phyloP scores from a whole-genome alignment of 2,888 invertebrate species.

The Melieria crassipennis region DNA sequence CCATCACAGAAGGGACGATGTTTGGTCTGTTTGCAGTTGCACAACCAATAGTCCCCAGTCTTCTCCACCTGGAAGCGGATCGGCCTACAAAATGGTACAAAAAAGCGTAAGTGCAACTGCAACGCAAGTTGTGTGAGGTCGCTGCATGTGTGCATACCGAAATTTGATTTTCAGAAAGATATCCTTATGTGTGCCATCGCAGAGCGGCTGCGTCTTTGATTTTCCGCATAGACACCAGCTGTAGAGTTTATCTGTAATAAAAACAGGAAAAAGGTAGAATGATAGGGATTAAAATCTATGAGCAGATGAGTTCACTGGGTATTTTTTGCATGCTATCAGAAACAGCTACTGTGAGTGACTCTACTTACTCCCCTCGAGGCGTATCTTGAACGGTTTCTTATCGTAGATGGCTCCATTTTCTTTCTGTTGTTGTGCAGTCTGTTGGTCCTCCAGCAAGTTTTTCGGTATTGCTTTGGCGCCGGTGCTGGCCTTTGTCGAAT shows the following conservation, averaged over 20 bases:
- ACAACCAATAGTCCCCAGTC: slow-evolving; percentile 94
- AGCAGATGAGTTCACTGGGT: slow-evolving; percentile 21
- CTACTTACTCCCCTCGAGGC: slow-evolving; percentile 71
- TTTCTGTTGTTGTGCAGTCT: slow-evolving; percentile 72
- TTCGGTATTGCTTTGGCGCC: slow-evolving; percentile 71
- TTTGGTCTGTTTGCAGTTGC: slow-evolving; percentile 95
- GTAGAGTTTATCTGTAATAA: slow-evolving; percentile 74
- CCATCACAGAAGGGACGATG: slow-evolving; percentile 98
- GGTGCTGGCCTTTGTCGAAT: not conserved
- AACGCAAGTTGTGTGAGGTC: no score
- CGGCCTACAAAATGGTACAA: slow-evolving; percentile 69
- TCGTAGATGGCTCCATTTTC: slow-evolving; percentile 85
- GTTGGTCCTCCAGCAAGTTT: slow-evolving; percentile 72
- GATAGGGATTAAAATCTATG: slow-evolving; percentile 31
- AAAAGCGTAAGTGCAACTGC: not conserved
- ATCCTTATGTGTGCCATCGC: slow-evolving; percentile 91
- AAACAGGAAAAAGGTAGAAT: slow-evolving; percentile 1
- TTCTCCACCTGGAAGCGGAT: slow-evolving; percentile 84
- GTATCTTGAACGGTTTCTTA: slow-evolving; percentile 86
- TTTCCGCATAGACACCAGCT: slow-evolving; percentile 95
- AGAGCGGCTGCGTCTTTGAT: slow-evolving; percentile 91
- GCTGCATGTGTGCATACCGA: slow-evolving; percentile 66
- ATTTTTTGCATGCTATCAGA: not conserved
- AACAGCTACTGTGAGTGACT: not conserved
- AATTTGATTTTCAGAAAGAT: slow-evolving; percentile 77